Evolutionary conservation across 2,888 invertebrate species (phyloP).

Genomic region (Conomelus anceps): DNA sequence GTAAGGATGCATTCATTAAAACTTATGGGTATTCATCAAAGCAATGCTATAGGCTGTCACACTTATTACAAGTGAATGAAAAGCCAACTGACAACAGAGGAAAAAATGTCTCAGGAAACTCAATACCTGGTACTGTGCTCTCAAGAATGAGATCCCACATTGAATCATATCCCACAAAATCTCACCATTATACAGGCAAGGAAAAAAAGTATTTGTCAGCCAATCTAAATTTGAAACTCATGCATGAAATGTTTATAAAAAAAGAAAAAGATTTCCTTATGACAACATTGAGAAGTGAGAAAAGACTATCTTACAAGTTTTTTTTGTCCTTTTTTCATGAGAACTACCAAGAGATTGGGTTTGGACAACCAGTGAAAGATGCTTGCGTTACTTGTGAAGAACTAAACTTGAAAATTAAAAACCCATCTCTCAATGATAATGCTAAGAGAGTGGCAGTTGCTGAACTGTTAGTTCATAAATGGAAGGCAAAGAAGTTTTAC

Average conservation of each 20-base stretch:
- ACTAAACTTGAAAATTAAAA: not conserved
- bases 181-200: not conserved
- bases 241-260: not conserved
- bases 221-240: not conserved
- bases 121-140: too few relatives aligned
- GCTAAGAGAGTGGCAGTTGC: not conserved
- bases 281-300: not conserved
- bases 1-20: slow-evolving; percentile 12
- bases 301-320: not conserved
- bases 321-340: not conserved
- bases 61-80: slow-evolving; percentile 7
- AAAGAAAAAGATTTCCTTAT: not conserved
- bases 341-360: not conserved
- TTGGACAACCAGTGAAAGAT: not conserved
- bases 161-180: not conserved
- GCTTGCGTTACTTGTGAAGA: not conserved
- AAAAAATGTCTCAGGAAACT: not conserved
- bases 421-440: not conserved
- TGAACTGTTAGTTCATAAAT: not conserved
- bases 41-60: not conserved
- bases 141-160: not conserved
- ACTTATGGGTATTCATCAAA: slow-evolving; percentile 1
- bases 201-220: not conserved
- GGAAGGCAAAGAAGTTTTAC: not conserved
- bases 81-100: slow-evolving; percentile 10